These are phyloP conservation scores for Drosophila lutescens DNA, from an alignment of 2,888 invertebrate species.

Conservation along the genomic window DNA sequence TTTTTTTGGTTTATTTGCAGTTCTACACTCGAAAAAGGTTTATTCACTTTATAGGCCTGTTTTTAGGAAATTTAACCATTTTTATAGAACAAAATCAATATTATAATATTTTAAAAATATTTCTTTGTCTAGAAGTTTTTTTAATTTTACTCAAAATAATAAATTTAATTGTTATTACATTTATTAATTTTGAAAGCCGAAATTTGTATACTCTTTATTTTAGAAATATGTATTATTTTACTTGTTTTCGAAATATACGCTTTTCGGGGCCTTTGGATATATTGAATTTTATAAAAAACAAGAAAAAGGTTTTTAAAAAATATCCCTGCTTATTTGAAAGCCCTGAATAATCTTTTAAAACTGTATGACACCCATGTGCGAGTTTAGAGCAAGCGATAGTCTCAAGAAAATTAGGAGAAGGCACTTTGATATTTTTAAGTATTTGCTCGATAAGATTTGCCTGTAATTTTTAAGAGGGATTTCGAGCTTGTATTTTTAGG, in stretches of 20 bases:
- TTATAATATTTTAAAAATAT: neutral
- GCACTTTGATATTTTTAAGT: neutral
- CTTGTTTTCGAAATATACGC: no score
- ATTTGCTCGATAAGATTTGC: neutral
- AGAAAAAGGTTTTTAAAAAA: no score
- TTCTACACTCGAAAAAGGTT: conserved; percentile 1
- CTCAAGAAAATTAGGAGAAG: neutral
- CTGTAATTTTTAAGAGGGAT: neutral
- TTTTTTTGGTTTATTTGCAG: conserved; percentile 7
- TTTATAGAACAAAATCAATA: neutral
- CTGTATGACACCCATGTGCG: neutral
- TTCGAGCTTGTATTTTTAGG: conserved; percentile 3
- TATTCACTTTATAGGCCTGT: neutral
- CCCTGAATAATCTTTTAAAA: neutral
- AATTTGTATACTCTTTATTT: neutral
- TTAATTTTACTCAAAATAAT: no score
- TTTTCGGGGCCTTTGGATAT: no score
- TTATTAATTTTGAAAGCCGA: neutral
- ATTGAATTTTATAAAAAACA: no score
- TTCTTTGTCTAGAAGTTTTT: no score
- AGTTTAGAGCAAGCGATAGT: neutral
- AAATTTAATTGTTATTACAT: no score
- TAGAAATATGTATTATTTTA: no score
- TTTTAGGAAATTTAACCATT: neutral
- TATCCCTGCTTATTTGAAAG: no score